A percentile compares a stretch with the other conserved stretches of the same genome.
phyloP scores from a whole-genome alignment of 1,140 invertebrate species.

The Drosophila pruinosa region DNA sequence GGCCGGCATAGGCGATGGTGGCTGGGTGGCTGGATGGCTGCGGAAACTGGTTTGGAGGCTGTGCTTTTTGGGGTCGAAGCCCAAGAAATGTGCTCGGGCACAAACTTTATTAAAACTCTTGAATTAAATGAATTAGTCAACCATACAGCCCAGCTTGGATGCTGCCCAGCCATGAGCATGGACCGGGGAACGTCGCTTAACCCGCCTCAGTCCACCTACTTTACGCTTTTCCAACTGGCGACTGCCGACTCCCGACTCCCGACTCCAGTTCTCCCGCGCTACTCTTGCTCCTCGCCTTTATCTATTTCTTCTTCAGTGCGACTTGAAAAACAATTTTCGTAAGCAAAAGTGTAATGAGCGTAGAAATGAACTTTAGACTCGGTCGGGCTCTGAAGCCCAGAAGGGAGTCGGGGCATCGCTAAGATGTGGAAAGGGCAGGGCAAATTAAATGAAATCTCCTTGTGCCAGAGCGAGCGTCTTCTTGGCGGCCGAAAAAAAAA shows the following conservation, averaged over 20 bases:
- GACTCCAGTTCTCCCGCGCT: not conserved
- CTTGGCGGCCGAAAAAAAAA: constrained; percentile 42
- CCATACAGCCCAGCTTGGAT: constrained; percentile 69
- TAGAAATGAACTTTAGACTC: constrained; percentile 78
- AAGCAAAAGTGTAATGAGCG: constrained; percentile 80
- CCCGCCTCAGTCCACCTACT: constrained; percentile 13
- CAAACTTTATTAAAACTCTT: constrained; percentile 81
- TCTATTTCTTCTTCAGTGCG: constrained; percentile 68
- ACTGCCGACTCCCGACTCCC: not conserved
- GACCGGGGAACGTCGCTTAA: constrained; percentile 52
- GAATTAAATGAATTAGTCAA: constrained; percentile 81
- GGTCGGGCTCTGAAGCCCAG: constrained; percentile 26
- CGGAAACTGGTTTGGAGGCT: too few species aligned
- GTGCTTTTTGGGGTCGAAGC: constrained; percentile 31
- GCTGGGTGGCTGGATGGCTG: not conserved
- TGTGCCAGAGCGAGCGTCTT: constrained; percentile 50
- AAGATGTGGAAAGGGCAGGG: constrained; percentile 18
- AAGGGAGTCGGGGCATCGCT: not conserved
- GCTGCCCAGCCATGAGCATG: constrained; percentile 13
- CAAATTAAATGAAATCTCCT: constrained; percentile 78
- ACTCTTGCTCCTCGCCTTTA: constrained; percentile 41
- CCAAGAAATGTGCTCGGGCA: constrained; percentile 67
- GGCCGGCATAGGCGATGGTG: constrained; percentile 39
- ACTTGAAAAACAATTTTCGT: constrained; percentile 80
- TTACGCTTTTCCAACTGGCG: not conserved